Evolutionary conservation across 2,113 vertebrate genomes (phyloP), one percentile per base, ranked within the genome.

Genomic region (Notothenia rossii): DNA sequence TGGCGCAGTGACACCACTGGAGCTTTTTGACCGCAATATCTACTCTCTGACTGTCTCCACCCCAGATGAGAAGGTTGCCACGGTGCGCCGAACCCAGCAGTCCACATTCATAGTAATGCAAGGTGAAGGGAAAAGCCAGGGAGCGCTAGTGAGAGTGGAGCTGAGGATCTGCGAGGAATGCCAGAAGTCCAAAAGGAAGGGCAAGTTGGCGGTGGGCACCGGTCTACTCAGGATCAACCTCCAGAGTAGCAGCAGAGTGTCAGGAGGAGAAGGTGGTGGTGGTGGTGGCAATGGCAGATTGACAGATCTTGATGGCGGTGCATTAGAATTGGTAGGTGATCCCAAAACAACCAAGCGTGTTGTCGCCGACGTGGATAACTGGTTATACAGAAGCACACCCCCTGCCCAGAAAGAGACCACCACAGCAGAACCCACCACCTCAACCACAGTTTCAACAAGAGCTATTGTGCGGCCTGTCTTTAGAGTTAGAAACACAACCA

Each of bases 131-230:
- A 95, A 96, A 77, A 96, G 97, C 2, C 96, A 95, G 79, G 97
- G 96, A 0, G 68, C 92, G 0, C 91, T 97, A 65, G 95, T 99
- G 33, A 96, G 86, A 74, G 97, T 97, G 0, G 97, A 99, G 79
- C 93, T 99, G 90, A 94, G 96, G 65, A 98, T 99, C 86, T 97
- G 96, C 0, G 97, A 99, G 46, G 91, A 96, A 0, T 99, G 98
- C 88, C 98, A 98, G 93, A 99, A 98, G 56, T 98, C 97, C 43
- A 98, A 97, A 79, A 93, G 97, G 61, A 98, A 96, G 88, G 98
- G 97, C 11, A 89, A 96, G 72, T 79, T 99, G 33, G 96, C 95
- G 0, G 92, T 95, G 0, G 97, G 97, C 0, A 93, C 84, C 0
- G 96, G 96, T 2, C 92, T 88, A 48, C 84, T 98, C 51, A 94